A percentile compares a stretch with the other conserved stretches of the same genome.
Evolutionary conservation across 1,140 invertebrate genomes (phyloP).

Genomic region (Latrodectus geometricus): DNA sequence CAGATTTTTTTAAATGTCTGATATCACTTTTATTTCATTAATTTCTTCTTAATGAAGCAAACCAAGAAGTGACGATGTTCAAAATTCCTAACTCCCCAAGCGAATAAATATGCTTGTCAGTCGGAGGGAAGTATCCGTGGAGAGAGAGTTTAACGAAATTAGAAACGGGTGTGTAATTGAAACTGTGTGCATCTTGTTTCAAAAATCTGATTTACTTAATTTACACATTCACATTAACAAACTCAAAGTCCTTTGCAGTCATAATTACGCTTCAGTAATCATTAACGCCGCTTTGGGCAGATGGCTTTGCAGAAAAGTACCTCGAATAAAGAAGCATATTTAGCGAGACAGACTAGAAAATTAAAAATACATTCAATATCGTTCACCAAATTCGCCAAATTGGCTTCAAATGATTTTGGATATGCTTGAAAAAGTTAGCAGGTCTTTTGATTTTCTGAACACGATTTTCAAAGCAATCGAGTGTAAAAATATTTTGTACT

Average conservation of each 20-base stretch:
- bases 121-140: not conserved
- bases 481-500: no score
- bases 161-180: conserved; percentile 34
- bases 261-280: conserved; percentile 43
- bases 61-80: no score
- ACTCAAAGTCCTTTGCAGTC: conserved; percentile 31
- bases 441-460: no score
- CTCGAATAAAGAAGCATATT: not conserved
- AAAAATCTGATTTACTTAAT: conserved; percentile 58
- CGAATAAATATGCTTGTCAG: not conserved
- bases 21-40: no score
- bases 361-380: no score
- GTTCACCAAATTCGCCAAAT: no score
- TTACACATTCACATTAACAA: conserved; percentile 47
- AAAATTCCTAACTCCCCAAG: not conserved
- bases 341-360: no score
- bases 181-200: conserved; percentile 36
- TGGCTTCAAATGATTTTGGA: no score
- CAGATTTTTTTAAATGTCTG: no score
- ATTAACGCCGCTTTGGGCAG: conserved; percentile 5
- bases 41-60: no score
- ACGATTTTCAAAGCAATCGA: no score
- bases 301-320: conserved; percentile 18
- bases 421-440: no score
- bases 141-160: conserved; percentile 43